A percentile compares a stretch with the other conserved stretches of the same genome.
These are phyloP conservation scores for Zaprionus ornatus DNA, from an alignment of 1,140 invertebrate species.

Conservation along the genomic window DNA sequence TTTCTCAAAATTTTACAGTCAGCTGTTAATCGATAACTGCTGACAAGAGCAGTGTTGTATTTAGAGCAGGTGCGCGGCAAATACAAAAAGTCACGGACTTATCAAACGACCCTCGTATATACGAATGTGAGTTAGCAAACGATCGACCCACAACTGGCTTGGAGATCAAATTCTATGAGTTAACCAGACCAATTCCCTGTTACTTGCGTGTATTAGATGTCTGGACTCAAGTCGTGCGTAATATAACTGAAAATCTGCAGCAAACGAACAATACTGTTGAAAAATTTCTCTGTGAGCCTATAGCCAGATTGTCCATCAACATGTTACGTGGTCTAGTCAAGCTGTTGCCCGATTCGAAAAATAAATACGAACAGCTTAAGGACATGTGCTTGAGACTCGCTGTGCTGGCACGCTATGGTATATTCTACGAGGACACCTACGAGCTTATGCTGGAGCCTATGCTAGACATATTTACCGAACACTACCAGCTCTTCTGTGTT, in stretches of 20 bases:
- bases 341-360: conserved; percentile 25
- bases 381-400: conserved; percentile 37
- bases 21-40: too few species aligned
- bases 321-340: conserved; percentile 45
- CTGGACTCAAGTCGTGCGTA: conserved; percentile 44
- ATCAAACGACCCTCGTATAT: too few species aligned
- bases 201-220: conserved; percentile 39
- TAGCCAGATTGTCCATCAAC: conserved; percentile 58
- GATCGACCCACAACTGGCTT: background rate
- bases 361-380: conserved; percentile 15
- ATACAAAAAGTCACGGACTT: too few species aligned
- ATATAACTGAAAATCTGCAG: conserved; percentile 22
- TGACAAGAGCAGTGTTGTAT: too few species aligned
- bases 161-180: conserved; percentile 10
- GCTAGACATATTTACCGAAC: conserved; percentile 47
- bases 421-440: conserved; percentile 50
- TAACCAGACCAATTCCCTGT: conserved; percentile 44
- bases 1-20: too few species aligned
- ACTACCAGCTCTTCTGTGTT: conserved; percentile 44
- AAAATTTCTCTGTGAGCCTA: conserved; percentile 47
- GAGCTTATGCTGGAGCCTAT: conserved; percentile 42
- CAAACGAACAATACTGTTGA: background rate
- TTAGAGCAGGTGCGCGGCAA: too few species aligned
- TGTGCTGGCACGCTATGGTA: conserved; percentile 46
- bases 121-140: background rate